Base-by-base conservation (phyloP, 2,888 invertebrate genomes). In the Drosophila melanosoma region DNA sequence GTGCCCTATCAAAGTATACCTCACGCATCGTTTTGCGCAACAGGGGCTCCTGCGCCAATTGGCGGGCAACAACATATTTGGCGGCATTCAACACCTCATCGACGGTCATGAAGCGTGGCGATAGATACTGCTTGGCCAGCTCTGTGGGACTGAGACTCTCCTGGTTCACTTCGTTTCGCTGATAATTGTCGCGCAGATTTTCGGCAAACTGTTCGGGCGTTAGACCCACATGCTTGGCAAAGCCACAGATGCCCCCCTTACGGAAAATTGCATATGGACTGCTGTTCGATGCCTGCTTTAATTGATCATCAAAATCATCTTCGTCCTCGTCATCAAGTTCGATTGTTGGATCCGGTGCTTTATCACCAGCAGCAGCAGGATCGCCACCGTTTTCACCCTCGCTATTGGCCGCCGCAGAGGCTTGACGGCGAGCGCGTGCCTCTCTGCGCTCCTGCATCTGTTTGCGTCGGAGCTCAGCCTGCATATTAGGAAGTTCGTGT, bases 131-230 rank as follows among this genome's bases (percentile, higher is more conserved):
- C 62, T 95, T 95, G 1, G 98, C 98, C 23, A 97, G 94, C 79
- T 97, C 97, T 0, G 95, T 89, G 0, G 98, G 98, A 81, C 97
- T 96, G n/a, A 96, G 95, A 0, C 96, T 95, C 83, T 97, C 97
- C 92, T 99, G 99, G 58, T 98, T 98, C 1, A 99, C 98, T 91
- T 99, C 99, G 92, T 98, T 97, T 17, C 98, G 94, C 92, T 98
- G 98, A 93, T 99, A 99, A 92, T 98, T 98, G 91, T 99, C 99
- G 1, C 98, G 95, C 10, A 99, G 94, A 94, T 99, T 99, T 94
- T 99, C 99, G 0, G 98, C 98, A 92, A 98, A 99, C 93, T 99
- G 97, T 91, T 98, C 98, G 0, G 99, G 98, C 0, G 96, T 95
- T 60, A 99, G 94, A 73, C 99, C 99, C 93, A 99, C 99, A 91